Evolutionary conservation across 2,113 vertebrate genomes (phyloP).

Genomic region (Rousettus leschenaultii): DNA sequence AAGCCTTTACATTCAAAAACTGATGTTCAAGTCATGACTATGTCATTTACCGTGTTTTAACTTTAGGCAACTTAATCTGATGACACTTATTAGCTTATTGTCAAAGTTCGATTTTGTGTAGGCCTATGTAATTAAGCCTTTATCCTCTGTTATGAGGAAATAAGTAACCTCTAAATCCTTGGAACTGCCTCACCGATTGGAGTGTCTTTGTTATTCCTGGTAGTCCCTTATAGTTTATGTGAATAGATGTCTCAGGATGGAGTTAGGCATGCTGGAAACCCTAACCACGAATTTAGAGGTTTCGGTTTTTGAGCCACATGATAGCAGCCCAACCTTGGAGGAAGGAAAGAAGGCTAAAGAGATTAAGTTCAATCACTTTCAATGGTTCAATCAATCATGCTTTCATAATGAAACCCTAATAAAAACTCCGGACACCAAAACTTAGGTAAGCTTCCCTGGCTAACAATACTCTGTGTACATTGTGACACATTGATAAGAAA

Average conservation of each 20-base stretch:
- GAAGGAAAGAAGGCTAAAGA: background rate
- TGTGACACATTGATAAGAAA: background rate
- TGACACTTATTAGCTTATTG: background rate
- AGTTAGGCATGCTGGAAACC: background rate
- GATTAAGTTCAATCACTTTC: background rate
- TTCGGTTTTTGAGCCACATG: background rate
- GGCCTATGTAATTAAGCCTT: background rate
- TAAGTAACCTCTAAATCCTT: background rate
- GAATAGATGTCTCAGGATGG: background rate
- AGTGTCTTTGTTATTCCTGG: background rate
- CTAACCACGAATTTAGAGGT: background rate
- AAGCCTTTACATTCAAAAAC: background rate
- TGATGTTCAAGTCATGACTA: background rate
- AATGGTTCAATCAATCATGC: background rate
- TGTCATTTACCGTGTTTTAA: background rate
- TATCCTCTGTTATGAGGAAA: background rate
- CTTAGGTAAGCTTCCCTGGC: background rate
- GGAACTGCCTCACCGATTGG: background rate
- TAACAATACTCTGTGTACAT: background rate
- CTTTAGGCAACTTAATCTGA: background rate
- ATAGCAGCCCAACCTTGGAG: background rate
- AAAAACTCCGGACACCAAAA: background rate
- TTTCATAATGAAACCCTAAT: background rate
- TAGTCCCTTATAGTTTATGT: background rate
- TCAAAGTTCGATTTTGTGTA: background rate